These are phyloP conservation scores for Limulus polyphemus DNA, from an alignment of 2,888 invertebrate genomes.

Conservation along the genomic window DNA sequence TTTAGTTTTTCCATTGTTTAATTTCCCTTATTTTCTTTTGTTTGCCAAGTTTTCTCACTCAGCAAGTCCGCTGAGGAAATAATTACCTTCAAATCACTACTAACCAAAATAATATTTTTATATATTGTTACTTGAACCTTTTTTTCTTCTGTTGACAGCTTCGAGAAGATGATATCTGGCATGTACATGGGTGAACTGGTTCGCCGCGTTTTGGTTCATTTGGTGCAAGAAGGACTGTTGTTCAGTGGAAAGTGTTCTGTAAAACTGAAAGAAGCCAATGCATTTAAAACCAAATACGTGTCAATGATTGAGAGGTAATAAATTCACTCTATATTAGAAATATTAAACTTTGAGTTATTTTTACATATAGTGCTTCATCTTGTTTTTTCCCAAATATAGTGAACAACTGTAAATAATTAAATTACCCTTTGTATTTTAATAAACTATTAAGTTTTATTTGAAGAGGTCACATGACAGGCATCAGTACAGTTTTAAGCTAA, in stretches of 20 bases:
- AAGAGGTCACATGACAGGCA: no score
- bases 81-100: neutral
- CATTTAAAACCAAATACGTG: slow-evolving; percentile 92
- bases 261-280: slow-evolving; percentile 58
- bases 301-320: slow-evolving; percentile 81
- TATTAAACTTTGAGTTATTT: no score
- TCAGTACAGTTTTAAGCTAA: no score
- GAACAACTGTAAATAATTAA: no score
- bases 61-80: neutral
- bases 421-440: no score
- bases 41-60: slow-evolving; percentile 7
- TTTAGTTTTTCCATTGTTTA: no score
- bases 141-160: slow-evolving; percentile 40
- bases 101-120: slow-evolving; percentile 28
- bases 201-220: slow-evolving; percentile 67
- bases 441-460: no score
- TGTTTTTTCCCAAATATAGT: no score
- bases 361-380: no score
- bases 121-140: neutral
- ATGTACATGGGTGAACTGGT: slow-evolving; percentile 98
- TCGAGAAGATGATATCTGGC: slow-evolving; percentile 97
- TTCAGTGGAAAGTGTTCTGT: slow-evolving; percentile 74
- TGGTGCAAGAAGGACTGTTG: slow-evolving; percentile 50
- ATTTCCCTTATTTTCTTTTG: slow-evolving; percentile 10
- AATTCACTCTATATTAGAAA: no score